Evolutionary conservation across 2,113 vertebrate species (phyloP).

Genomic region (Ibidorhyncha struthersii): DNA sequence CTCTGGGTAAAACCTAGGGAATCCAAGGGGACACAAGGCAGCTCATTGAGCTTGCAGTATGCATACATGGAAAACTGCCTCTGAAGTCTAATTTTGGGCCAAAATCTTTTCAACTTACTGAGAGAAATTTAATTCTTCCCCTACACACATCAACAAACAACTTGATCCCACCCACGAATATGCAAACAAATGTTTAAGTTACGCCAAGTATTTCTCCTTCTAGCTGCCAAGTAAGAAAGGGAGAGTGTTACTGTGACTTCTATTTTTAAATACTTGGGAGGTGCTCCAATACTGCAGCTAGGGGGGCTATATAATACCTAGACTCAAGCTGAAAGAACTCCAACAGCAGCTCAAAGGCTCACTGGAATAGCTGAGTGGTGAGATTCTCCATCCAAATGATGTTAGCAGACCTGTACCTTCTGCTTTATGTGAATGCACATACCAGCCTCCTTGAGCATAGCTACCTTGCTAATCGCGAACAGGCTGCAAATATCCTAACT

Average conservation of each 20-base stretch:
- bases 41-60: neutral
- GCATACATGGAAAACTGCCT: neutral
- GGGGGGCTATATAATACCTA: neutral
- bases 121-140: conserved; percentile 32
- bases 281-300: neutral
- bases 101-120: neutral
- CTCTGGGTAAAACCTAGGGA: neutral
- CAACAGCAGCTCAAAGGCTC: neutral
- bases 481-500: neutral
- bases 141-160: conserved; percentile 25
- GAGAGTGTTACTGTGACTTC: conserved; percentile 45
- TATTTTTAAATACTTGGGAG: conserved; percentile 58
- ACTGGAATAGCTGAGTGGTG: neutral
- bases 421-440: neutral
- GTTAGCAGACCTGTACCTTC: neutral
- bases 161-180: conserved; percentile 43
- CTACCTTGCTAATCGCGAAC: neutral
- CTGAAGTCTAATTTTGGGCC: conserved; percentile 1
- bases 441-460: neutral
- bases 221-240: conserved; percentile 48
- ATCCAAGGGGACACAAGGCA: neutral
- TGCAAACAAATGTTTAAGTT: conserved; percentile 54
- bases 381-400: neutral
- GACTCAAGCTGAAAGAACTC: neutral
- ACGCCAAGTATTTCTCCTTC: conserved; percentile 32